phyloP scores from a whole-genome alignment of 1,140 invertebrate genomes.

The Euglossa dilemma region DNA sequence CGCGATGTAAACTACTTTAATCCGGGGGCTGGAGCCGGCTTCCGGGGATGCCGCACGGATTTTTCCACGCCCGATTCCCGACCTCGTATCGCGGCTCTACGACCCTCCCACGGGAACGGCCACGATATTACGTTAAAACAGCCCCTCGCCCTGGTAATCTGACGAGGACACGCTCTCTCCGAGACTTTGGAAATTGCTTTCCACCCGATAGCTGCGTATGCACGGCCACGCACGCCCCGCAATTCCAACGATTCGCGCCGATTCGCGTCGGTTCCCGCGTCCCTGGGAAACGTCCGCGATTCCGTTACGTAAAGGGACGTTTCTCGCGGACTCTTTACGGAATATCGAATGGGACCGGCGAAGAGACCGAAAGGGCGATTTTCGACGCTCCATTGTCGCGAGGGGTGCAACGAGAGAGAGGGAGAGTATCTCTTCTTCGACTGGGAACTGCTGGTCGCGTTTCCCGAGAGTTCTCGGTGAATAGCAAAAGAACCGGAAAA shows the following conservation, averaged over 20 bases:
- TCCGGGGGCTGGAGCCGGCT: conserved; percentile 25
- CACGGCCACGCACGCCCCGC: background rate
- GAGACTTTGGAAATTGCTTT: conserved; percentile 34
- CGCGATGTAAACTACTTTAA: conserved; percentile 57
- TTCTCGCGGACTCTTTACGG: background rate
- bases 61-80: conserved; percentile 38
- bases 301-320: background rate
- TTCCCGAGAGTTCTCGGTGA: background rate
- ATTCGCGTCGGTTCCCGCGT: background rate
- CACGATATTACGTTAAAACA: conserved; percentile 43
- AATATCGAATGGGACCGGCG: background rate
- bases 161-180: conserved; percentile 25
- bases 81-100: conserved; percentile 11
- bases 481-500: background rate
- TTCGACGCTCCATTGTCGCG: background rate
- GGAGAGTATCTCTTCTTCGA: background rate
- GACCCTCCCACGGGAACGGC: background rate
- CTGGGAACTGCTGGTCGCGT: background rate
- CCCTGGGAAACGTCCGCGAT: background rate
- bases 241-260: too few species aligned
- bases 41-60: conserved; percentile 1
- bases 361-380: too few species aligned
- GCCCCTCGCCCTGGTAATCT: conserved; percentile 24
- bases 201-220: conserved; percentile 4
- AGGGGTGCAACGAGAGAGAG: background rate